These are phyloP conservation scores for Luffia ferchaultella DNA, from an alignment of 2,888 invertebrate genomes.

Conservation along the genomic window DNA sequence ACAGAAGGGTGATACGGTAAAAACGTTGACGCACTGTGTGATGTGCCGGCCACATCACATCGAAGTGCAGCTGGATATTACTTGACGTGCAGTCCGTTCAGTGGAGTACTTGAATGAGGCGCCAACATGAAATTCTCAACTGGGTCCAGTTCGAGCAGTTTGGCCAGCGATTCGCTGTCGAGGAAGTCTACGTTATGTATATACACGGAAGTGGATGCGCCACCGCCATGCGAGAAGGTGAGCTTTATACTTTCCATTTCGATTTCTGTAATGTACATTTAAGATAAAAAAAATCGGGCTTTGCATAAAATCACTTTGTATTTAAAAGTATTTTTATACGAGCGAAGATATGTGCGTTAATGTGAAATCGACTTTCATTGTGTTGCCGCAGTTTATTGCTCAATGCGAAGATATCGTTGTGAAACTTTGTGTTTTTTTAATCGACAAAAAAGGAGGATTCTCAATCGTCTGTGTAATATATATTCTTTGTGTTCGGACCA, in stretches of 20 bases:
- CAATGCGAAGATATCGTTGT: too few relatives aligned
- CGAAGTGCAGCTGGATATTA: conserved; percentile 49
- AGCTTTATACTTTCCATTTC: conserved; percentile 19
- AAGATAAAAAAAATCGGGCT: background rate
- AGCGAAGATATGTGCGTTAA: too few relatives aligned
- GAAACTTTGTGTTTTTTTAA: too few relatives aligned
- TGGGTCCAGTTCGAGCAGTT: conserved; percentile 71
- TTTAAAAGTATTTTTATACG: too few relatives aligned
- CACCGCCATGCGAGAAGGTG: conserved; percentile 62
- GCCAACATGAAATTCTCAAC: conserved; percentile 69
- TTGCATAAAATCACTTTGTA: too few relatives aligned
- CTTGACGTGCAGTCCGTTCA: conserved; percentile 27
- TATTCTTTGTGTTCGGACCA: too few relatives aligned
- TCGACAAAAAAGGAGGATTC: too few relatives aligned
- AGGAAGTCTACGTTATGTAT: conserved; percentile 74
- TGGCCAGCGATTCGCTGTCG: conserved; percentile 70
- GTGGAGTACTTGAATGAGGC: conserved; percentile 26
- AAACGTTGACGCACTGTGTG: conserved; percentile 47
- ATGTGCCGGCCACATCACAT: conserved; percentile 53
- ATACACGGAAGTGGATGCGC: conserved; percentile 65
- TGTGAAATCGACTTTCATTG: too few relatives aligned
- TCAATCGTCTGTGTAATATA: too few relatives aligned
- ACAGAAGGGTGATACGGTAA: too few relatives aligned
- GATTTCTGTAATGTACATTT: background rate
- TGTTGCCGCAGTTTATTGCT: too few relatives aligned